Evolutionary conservation across 2,113 vertebrate genomes (phyloP).

Genomic region (Condylura cristata): DNA sequence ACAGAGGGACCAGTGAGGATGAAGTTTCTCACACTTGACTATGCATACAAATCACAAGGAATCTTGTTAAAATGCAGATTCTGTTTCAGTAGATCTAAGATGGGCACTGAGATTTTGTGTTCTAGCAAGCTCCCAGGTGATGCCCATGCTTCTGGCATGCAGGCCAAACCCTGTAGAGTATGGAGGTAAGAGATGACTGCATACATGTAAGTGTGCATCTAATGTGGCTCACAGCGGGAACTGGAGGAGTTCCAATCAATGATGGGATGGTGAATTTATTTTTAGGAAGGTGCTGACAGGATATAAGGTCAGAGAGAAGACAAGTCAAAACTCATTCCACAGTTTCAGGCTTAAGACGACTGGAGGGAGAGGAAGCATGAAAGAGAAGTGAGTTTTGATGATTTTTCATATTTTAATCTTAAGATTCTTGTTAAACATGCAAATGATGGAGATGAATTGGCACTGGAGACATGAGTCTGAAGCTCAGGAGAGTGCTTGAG

Average conservation of each 20-base stretch:
- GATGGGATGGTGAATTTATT: background rate
- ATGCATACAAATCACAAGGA: background rate
- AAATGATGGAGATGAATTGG: background rate
- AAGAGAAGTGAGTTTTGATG: background rate
- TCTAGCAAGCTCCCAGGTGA: background rate
- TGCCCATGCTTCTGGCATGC: background rate
- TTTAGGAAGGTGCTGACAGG: background rate
- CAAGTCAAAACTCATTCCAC: background rate
- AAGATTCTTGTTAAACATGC: background rate
- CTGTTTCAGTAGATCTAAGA: background rate
- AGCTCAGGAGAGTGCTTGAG: background rate
- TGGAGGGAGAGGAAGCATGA: background rate
- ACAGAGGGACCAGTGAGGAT: background rate
- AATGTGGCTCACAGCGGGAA: background rate
- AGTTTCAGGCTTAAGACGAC: background rate
- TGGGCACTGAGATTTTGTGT: background rate
- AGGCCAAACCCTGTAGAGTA: background rate
- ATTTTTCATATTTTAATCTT: constrained; percentile 20
- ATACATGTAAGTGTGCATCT: background rate
- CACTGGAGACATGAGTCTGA: background rate
- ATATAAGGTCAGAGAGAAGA: background rate
- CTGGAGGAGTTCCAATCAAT: background rate
- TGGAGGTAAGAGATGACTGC: background rate
- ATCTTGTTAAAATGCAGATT: background rate
- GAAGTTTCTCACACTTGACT: background rate